Conservation (phyloP, 2,797 vertebrate genomes). For the Gorsachius magnificus region DNA sequence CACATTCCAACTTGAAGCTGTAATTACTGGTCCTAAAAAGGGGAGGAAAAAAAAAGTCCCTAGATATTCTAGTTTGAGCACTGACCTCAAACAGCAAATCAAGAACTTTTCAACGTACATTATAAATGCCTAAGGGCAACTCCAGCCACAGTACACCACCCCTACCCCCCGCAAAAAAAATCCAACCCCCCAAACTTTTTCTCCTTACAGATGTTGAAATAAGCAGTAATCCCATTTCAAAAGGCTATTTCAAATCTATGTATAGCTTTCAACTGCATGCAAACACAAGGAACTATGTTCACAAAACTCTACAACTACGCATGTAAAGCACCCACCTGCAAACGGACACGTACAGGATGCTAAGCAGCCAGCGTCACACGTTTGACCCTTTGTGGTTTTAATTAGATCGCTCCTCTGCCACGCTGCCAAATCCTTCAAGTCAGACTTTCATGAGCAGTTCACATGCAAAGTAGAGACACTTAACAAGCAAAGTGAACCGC, state of each 20-base stretch:
- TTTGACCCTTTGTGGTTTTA: not conserved
- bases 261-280: accelerated
- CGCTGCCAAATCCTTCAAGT: not conserved
- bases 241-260: not conserved
- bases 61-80: not conserved
- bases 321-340: not conserved
- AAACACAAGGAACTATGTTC: accelerated
- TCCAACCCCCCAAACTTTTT: not conserved
- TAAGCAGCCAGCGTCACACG: accelerated
- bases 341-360: accelerated
- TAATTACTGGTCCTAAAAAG: not conserved
- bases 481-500: not conserved
- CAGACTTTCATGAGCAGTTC: not conserved
- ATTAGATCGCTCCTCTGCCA: not conserved
- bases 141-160: not conserved
- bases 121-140: not conserved
- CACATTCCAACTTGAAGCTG: not conserved
- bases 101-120: not conserved
- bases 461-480: not conserved
- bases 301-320: not conserved
- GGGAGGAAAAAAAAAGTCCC: not conserved
- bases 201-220: not conserved
- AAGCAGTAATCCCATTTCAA: not conserved
- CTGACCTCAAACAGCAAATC: not conserved
- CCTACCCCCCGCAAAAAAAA: no score